Conservation (phyloP, 2,113 vertebrate species). For the Arvicanthis niloticus region DNA sequence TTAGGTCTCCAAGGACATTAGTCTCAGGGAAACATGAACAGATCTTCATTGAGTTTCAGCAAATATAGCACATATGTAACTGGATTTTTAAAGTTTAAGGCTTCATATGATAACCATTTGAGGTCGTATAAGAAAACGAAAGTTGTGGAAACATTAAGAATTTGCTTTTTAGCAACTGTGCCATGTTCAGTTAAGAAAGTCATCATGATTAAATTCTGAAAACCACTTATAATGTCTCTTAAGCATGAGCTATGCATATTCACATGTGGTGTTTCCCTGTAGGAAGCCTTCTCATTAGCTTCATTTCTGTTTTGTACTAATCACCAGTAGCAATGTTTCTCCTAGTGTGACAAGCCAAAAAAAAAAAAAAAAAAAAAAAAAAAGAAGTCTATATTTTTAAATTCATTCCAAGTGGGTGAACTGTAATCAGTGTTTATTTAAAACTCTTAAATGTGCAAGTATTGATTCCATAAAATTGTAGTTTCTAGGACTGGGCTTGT, state of each 20-base stretch:
- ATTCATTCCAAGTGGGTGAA: background rate
- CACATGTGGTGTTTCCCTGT: background rate
- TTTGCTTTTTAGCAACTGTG: constrained; percentile 5
- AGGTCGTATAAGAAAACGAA: background rate
- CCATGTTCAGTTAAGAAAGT: constrained; percentile 44
- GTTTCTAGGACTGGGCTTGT: background rate
- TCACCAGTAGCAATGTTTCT: constrained; percentile 26
- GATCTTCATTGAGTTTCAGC: background rate
- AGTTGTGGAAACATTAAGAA: background rate
- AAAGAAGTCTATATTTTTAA: background rate
- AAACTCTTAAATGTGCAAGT: constrained; percentile 10
- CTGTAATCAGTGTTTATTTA: background rate
- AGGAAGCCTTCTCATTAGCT: constrained; percentile 11
- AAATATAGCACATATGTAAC: background rate
- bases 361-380: background rate
- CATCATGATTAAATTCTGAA: constrained; percentile 18
- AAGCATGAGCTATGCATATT: background rate
- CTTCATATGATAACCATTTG: background rate
- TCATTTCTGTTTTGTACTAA: constrained; percentile 5
- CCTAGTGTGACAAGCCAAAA: background rate
- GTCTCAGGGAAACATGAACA: background rate
- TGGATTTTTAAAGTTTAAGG: background rate
- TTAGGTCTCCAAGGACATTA: background rate
- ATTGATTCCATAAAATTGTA: background rate
- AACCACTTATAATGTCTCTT: background rate